A percentile compares a stretch with the other conserved stretches of the same genome.
Conservation (phyloP, 2,888 invertebrate species). For the Polydesmus complanatus region DNA sequence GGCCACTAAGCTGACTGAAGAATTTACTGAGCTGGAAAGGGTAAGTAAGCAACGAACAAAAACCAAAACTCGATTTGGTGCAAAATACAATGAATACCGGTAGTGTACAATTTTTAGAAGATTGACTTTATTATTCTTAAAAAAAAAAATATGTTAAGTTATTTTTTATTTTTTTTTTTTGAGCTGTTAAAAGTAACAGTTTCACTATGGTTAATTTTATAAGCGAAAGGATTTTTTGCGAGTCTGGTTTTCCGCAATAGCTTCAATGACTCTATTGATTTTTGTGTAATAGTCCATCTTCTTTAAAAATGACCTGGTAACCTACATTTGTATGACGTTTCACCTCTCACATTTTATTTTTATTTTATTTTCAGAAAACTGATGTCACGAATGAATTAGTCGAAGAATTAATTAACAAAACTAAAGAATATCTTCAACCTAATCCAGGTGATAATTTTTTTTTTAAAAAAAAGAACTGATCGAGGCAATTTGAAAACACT, state of each 20-base stretch:
- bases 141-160: too few species aligned
- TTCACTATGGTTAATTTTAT: too few species aligned
- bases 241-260: not conserved
- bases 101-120: not conserved
- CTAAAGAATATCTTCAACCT: conserved; percentile 97
- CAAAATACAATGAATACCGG: not conserved
- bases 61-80: not conserved
- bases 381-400: conserved; percentile 95
- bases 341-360: conserved; percentile 1
- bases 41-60: conserved; percentile 42
- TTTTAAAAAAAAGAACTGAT: too few species aligned
- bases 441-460: conserved; percentile 86
- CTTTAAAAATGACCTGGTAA: not conserved
- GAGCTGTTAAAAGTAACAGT: too few species aligned
- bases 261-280: conserved; percentile 2
- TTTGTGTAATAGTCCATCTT: not conserved
- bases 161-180: too few species aligned
- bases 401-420: conserved; percentile 89
- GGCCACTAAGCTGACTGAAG: conserved; percentile 96
- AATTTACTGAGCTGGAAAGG: conserved; percentile 98
- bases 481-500: too few species aligned
- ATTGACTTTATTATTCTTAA: not conserved
- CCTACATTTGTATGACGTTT: not conserved
- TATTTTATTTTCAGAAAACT: conserved; percentile 63
- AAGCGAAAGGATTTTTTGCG: not conserved